A percentile compares a stretch with the other conserved stretches of the same genome.
These are phyloP conservation scores for Limenitis camilla DNA, from an alignment of 2,888 invertebrate genomes.

Conservation along the genomic window DNA sequence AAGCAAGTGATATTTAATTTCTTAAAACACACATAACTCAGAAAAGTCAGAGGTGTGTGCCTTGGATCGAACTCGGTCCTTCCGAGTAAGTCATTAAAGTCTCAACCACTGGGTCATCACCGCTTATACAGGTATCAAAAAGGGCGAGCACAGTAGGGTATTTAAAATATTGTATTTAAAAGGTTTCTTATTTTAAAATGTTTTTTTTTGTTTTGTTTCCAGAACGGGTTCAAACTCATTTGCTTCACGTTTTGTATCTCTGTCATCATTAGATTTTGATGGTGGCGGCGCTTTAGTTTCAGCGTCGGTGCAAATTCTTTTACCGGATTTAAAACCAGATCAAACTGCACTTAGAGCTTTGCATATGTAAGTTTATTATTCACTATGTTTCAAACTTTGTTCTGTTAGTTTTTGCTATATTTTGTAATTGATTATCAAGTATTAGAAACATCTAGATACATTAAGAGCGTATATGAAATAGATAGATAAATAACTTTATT, in stretches of 20 bases:
- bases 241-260: conserved; percentile 92
- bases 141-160: no score
- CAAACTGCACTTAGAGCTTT: conserved; percentile 57
- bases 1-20: no score
- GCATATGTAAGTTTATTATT: conserved; percentile 56
- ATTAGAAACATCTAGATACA: no score
- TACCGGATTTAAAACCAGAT: conserved; percentile 85
- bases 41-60: no score
- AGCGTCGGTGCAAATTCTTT: conserved; percentile 88
- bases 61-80: no score
- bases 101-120: no score
- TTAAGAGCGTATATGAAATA: no score
- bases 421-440: no score
- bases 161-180: not conserved
- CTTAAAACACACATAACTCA: no score
- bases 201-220: conserved; percentile 42
- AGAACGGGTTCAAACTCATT: conserved; percentile 89
- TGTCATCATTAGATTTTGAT: conserved; percentile 96
- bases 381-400: not conserved
- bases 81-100: no score
- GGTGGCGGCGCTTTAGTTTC: conserved; percentile 92
- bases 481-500: no score
- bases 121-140: no score
- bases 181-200: not conserved
- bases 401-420: not conserved